Base-by-base conservation (phyloP, 2,113 vertebrate species). In the Martes martes region DNA sequence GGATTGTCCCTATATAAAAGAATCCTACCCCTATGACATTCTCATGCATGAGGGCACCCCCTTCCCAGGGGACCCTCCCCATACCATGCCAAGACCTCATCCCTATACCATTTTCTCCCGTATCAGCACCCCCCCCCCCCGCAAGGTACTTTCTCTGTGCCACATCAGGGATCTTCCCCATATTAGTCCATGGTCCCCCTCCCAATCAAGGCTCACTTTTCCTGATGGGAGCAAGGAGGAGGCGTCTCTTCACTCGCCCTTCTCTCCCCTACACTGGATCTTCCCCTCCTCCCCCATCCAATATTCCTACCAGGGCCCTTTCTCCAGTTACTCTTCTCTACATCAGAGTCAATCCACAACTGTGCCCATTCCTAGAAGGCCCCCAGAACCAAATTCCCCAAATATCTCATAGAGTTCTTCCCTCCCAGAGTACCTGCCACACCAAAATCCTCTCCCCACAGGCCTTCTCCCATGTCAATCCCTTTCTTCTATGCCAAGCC, bases 291-390 rank as follows among this genome's bases (percentile, higher is more conserved):
- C 18, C 71, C 23, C 52, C 16, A 39, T 10, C 82, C 71, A 91
- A 11, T 39, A 79, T 89, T 88, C 42, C 79, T 86, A 80, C 42
- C 57, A 83, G 93, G 71, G 11, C 2, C 63, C 61, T 73, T 92
- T 90, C 81, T 96, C 76, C 81, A 39, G 47, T 52, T 33, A 23
- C 67, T 47, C 31, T 26, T 93, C 65, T 50, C 39, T 67, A 52
- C 59, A 84, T 42, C 6, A 42, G 91, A 21, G 71, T 96, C 96
- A 89, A 65, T 80, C 52, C 78, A 86, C 61, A 95, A 57, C 67
- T 39, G 84, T 91, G 86, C 31, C 90, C 73, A 69, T 96, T 97
- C 96, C 97, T 98, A 97, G 95, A 97, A 97, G 94, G 87, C 59
- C 74, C 91, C 82, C 50, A 42, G 4, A 94, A 31, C 36, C 42